Evolutionary conservation across 2,888 invertebrate species (phyloP).

Genomic region (Plebejus argus): DNA sequence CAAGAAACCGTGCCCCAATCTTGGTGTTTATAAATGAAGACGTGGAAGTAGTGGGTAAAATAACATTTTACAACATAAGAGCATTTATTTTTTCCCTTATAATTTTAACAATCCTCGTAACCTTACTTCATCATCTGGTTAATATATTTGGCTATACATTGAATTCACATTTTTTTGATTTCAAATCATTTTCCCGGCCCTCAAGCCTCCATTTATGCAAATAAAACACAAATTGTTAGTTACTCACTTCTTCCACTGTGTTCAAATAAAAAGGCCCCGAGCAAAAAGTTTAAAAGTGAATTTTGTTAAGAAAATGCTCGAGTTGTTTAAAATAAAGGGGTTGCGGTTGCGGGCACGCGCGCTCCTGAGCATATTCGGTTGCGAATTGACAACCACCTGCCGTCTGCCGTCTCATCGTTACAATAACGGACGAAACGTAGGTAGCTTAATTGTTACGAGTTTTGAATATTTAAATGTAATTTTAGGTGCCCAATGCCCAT

Average conservation of each 20-base stretch:
- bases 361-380: constrained; percentile 10
- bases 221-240: too few species aligned
- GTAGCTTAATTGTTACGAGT: background rate
- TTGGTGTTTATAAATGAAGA: constrained; percentile 5
- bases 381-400: constrained; percentile 10
- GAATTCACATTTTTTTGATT: too few species aligned
- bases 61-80: too few species aligned
- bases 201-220: too few species aligned
- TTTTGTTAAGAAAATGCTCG: constrained; percentile 27
- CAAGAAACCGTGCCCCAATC: constrained; percentile 27
- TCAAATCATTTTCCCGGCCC: too few species aligned
- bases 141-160: too few species aligned
- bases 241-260: too few species aligned
- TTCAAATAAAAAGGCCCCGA: constrained; percentile 7
- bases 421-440: constrained; percentile 17
- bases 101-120: too few species aligned
- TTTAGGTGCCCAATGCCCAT: background rate
- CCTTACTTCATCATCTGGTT: too few species aligned
- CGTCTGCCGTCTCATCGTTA: constrained; percentile 19
- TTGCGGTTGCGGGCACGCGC: constrained; percentile 66
- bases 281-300: constrained; percentile 30
- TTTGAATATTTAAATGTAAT: background rate
- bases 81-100: too few species aligned
- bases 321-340: constrained; percentile 49
- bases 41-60: too few species aligned